Conservation (phyloP, 2,797 vertebrate species). For the Megalops cyprinoides region DNA sequence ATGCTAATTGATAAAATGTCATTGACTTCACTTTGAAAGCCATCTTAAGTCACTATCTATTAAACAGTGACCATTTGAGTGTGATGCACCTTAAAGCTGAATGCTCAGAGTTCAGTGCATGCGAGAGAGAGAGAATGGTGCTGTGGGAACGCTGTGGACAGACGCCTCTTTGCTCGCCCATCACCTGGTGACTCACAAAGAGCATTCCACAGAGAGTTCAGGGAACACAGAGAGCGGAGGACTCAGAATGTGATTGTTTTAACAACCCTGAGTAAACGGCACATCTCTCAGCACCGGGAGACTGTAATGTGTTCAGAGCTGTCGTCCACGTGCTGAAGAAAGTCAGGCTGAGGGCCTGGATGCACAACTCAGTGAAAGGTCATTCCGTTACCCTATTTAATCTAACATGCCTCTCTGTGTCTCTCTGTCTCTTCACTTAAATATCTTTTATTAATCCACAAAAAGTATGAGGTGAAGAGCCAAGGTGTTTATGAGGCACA, state of each 20-base stretch:
- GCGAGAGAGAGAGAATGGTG: not conserved
- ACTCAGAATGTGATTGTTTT: constrained; percentile 17
- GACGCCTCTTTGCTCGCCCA: constrained; percentile 4
- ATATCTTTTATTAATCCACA: not conserved
- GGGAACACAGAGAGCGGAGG: not conserved
- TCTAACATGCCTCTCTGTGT: not conserved
- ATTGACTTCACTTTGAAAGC: no score
- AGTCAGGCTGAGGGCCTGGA: constrained; percentile 6
- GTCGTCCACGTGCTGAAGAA: not conserved
- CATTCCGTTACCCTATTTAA: constrained; percentile 9
- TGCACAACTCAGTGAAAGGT: not conserved
- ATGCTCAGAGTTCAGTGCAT: not conserved
- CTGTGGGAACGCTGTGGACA: not conserved
- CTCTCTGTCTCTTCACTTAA: not conserved
- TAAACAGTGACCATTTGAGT: no score
- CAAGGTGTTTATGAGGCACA: not conserved
- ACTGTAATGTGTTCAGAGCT: not conserved
- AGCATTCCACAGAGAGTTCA: constrained; percentile 7
- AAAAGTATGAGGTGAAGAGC: not conserved
- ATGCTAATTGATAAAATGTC: no score
- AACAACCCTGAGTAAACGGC: constrained; percentile 25
- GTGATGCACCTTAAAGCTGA: not conserved
- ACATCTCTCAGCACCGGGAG: not conserved
- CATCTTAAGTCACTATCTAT: no score
- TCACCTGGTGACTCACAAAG: not conserved